phyloP scores from a whole-genome alignment of 2,888 invertebrate species.

The Endotricha flammealis region DNA sequence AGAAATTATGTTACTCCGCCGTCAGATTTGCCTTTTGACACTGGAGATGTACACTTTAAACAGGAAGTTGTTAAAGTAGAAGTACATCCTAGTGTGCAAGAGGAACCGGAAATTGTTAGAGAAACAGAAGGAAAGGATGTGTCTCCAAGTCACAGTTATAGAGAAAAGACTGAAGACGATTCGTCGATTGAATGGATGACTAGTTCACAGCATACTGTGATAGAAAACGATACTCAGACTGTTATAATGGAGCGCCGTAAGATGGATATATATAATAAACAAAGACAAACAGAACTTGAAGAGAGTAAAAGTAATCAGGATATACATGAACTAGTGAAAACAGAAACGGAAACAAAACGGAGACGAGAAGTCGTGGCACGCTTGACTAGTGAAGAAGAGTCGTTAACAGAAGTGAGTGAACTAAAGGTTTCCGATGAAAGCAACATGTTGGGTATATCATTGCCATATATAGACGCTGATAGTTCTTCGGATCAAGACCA shows the following conservation, averaged over 20 bases:
- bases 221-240: conserved; percentile 79
- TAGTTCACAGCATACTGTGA: conserved; percentile 61
- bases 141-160: conserved; percentile 60
- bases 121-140: conserved; percentile 39
- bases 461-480: conserved; percentile 74
- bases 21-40: conserved; percentile 45
- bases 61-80: conserved; percentile 72
- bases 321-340: conserved; percentile 43
- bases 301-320: conserved; percentile 61
- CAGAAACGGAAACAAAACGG: conserved; percentile 64
- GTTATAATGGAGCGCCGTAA: conserved; percentile 80
- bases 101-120: conserved; percentile 34
- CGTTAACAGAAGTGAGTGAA: conserved; percentile 82
- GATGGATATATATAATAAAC: conserved; percentile 79
- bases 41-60: conserved; percentile 63
- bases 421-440: conserved; percentile 75
- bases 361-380: conserved; percentile 69
- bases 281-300: conserved; percentile 67
- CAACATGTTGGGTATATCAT: conserved; percentile 64
- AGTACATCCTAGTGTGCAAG: conserved; percentile 56
- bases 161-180: conserved; percentile 67
- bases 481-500: conserved; percentile 73
- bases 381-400: conserved; percentile 83
- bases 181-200: conserved; percentile 71
- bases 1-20: conserved; percentile 77